Evolutionary conservation across 2,888 invertebrate genomes (phyloP), one percentile per base, ranked within the genome.

Genomic region (Tigriopus californicus): DNA sequence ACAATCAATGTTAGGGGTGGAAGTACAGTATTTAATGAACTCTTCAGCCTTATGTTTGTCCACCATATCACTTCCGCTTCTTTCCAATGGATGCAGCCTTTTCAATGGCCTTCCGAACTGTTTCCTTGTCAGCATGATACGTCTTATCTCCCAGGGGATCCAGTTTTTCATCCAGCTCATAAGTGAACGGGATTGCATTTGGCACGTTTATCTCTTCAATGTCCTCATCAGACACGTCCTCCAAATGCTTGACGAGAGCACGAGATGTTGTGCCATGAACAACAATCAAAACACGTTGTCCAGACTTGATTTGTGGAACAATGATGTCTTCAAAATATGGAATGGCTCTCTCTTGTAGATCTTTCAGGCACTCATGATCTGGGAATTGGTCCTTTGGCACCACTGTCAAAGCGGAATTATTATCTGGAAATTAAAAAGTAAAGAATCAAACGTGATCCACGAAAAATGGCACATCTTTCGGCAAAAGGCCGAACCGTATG

Each of bases 261-360:
- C 88, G 75, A 44, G 87, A 77, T 67, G 86, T 85, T 70, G 88
- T 88, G 52, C 88, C 88, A 68, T 89, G 89, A 22, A 87, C 85
- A 41, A 84, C 86, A 67, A 89, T 82, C 55, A 89, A 77, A 57
- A 89, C 80, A 25, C 73, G 78, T 68, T 84, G 83, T 56, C 86
- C 86, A 65, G 78, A 83, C 67, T 83, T 85, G 63, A 89, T 77
- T 44, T 58, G 55, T 65, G 90, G 80, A 67, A 89, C 79, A 71
- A 95, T 80, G 48, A 80, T 77, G 67, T 84, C 74, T 69, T 88
- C 84, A 83, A 90, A 92, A 68, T 82, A 88, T 0, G 91, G 91
- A 64, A 85, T 72, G 1, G 86, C 85, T 54, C 89, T 54, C 22
- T 33, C 61, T 70, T 86, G 84, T 1, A 86, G 85, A 53, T 86